These are phyloP conservation scores for Glaucopsyche alexis DNA, from an alignment of 2,888 invertebrate species.

Conservation along the genomic window DNA sequence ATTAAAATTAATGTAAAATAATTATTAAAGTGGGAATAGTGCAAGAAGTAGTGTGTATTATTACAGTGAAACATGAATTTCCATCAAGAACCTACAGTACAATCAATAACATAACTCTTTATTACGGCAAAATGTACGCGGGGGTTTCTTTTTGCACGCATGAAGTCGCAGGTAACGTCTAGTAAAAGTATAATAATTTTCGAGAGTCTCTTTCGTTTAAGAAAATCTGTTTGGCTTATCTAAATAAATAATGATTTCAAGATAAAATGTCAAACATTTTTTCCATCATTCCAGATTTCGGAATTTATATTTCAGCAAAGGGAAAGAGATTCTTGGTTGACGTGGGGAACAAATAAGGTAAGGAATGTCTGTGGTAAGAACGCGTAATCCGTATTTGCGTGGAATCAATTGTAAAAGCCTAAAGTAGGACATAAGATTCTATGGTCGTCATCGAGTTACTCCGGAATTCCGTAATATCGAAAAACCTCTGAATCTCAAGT, in stretches of 20 bases:
- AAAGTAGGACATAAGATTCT: conserved; percentile 1
- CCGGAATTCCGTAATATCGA: not conserved
- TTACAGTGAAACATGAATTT: no score
- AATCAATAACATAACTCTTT: no score
- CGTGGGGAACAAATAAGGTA: conserved; percentile 15
- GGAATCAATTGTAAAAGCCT: conserved; percentile 14
- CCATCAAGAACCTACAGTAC: no score
- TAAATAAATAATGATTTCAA: not conserved
- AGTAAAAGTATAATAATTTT: not conserved
- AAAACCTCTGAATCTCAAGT: not conserved
- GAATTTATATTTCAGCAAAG: conserved; percentile 12
- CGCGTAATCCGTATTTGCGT: conserved; percentile 24
- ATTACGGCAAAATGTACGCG: no score
- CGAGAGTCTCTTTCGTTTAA: not conserved
- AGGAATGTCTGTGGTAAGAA: conserved; percentile 22
- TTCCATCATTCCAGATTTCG: not conserved
- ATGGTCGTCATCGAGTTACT: not conserved
- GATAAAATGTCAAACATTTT: not conserved
- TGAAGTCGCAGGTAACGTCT: no score
- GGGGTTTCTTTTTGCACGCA: no score
- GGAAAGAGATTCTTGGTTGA: conserved; percentile 11
- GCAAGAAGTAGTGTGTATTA: no score
- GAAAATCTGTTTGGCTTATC: not conserved
- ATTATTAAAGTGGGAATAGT: no score
- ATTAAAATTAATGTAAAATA: no score